Percentiles rank a stretch among this genome's conserved stretches.
phyloP scores from a whole-genome alignment of 1,140 invertebrate genomes.

The Geopemphigus sp. region DNA sequence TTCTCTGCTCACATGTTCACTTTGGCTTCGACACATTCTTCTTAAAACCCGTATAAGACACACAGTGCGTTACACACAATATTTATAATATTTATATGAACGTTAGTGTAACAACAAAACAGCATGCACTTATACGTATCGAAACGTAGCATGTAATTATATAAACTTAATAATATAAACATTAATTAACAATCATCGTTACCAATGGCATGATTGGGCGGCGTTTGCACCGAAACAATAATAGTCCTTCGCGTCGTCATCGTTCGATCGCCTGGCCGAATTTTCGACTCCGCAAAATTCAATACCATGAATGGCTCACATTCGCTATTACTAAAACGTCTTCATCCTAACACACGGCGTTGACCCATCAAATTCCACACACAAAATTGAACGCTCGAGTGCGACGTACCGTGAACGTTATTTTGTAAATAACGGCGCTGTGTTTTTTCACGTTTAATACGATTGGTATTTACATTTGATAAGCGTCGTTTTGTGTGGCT shows the following conservation, averaged over 20 bases:
- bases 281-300: conserved; percentile 3
- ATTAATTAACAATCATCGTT: too few species aligned
- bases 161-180: too few species aligned
- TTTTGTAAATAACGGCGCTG: neutral
- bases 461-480: neutral
- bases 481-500: neutral
- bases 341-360: neutral
- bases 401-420: neutral
- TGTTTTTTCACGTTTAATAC: neutral
- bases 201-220: neutral
- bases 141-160: neutral
- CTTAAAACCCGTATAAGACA: neutral
- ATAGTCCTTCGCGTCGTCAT: neutral
- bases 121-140: neutral
- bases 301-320: neutral
- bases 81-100: too few species aligned
- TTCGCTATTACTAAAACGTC: neutral
- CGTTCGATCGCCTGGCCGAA: neutral
- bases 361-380: neutral
- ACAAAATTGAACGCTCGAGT: neutral
- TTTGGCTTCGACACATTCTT: conserved; percentile 3
- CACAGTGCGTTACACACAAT: neutral
- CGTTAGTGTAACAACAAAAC: too few species aligned
- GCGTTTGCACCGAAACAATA: neutral
- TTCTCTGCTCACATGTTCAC: neutral